Evolutionary conservation across 2,888 invertebrate genomes (phyloP).

Genomic region (Dasypogon diadema): DNA sequence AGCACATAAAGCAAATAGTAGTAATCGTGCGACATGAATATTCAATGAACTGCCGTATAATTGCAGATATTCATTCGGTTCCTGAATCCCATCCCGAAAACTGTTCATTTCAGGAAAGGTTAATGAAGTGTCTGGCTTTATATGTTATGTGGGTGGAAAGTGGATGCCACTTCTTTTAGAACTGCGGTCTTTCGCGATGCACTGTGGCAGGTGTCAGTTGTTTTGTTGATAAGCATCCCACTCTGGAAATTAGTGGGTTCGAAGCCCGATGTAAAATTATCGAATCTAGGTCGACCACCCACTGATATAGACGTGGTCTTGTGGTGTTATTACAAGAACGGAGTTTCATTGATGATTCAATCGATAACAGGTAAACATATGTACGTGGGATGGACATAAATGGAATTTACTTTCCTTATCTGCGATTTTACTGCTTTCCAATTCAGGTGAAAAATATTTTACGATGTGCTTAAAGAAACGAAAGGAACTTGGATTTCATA

Average conservation of each 20-base stretch:
- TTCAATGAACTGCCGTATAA: slow-evolving; percentile 13
- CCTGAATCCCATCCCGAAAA: not conserved
- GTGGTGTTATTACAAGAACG: not conserved
- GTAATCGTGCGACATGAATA: slow-evolving; percentile 4
- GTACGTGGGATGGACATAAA: no score
- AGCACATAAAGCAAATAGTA: not conserved
- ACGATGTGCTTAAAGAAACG: no score
- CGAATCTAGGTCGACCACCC: not conserved
- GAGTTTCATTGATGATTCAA: not conserved
- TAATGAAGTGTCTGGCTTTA: slow-evolving; percentile 8
- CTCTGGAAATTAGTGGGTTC: no score
- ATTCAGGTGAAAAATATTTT: no score
- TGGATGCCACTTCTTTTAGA: no score
- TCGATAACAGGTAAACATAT: not conserved
- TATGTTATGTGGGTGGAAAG: not conserved
- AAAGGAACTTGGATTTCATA: no score
- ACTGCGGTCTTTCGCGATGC: no score
- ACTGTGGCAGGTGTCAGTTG: no score
- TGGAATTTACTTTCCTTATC: no score
- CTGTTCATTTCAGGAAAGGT: slow-evolving; percentile 20
- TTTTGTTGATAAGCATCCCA: no score
- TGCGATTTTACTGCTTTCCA: no score
- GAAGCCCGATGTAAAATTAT: not conserved
- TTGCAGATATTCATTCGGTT: not conserved
- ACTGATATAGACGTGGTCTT: not conserved